These are phyloP conservation scores for Chitala chitala DNA, from an alignment of 2,113 vertebrate species.

Conservation along the genomic window DNA sequence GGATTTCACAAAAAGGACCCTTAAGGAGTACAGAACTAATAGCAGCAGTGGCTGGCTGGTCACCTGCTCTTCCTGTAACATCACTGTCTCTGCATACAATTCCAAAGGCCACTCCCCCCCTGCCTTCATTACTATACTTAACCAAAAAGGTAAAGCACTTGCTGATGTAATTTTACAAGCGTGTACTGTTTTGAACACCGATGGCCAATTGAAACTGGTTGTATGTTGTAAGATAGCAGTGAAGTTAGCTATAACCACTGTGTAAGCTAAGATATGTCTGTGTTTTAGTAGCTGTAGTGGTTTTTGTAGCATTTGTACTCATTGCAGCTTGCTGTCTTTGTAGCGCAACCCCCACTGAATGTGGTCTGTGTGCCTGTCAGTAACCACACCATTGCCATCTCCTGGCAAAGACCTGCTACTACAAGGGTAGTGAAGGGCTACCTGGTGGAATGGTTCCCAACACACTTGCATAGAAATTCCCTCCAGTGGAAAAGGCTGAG, in stretches of 20 bases:
- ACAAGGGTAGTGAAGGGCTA: slow-evolving; percentile 20
- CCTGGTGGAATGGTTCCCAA: slow-evolving; percentile 58
- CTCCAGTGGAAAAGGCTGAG: slow-evolving; percentile 52
- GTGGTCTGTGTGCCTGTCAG: not conserved
- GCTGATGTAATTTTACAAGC: too few relatives aligned
- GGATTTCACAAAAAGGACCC: not conserved
- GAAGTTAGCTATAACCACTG: not conserved
- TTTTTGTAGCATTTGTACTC: not conserved
- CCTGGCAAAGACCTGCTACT: slow-evolving; percentile 45
- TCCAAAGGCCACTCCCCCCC: slow-evolving; percentile 59
- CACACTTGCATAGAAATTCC: slow-evolving; percentile 30
- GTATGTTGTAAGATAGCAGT: not conserved
- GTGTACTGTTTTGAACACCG: too few relatives aligned
- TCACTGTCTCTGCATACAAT: slow-evolving; percentile 53
- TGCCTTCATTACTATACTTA: slow-evolving; percentile 33
- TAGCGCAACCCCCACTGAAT: slow-evolving; percentile 25
- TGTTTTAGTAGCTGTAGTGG: not conserved
- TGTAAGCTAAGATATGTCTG: not conserved
- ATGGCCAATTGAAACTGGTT: too few relatives aligned
- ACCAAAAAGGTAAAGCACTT: slow-evolving; percentile 46
- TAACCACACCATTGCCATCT: slow-evolving; percentile 52
- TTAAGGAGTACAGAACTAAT: not conserved
- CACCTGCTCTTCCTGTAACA: slow-evolving; percentile 42
- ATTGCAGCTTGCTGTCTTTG: not conserved
- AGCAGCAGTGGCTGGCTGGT: not conserved